Evolutionary conservation across 2,113 vertebrate genomes (phyloP), one percentile per base, ranked within the genome.

Genomic region (Felis chaus): DNA sequence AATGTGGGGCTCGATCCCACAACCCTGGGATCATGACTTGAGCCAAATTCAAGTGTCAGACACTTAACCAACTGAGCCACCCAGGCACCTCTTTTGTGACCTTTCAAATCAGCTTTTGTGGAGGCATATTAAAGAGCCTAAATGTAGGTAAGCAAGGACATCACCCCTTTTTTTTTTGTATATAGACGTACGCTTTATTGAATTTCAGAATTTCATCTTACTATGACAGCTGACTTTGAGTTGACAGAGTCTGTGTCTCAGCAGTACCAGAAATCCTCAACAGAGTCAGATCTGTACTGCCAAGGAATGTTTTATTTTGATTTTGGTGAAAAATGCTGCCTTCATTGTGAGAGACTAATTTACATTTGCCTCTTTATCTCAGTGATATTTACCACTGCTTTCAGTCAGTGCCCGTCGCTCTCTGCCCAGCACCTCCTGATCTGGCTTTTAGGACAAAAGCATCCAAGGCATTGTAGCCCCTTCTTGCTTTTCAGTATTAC

Each of bases 101-200:
- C 50, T 95, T 95, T 94, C 79, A 92, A 86, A 92, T 61, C 18
- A 71, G 61, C 63, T 89, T 93, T 74, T 23, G 39, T 36, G 71
- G 29, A 84, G 16, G n/a, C 23, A 29, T 9, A 66, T 33, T 69
- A 83, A 83, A 78, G 21, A 45, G 9, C 50, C 48, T 94, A 81
- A 11, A 31, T 25, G 89, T 95, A 97, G 82, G 73, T 36, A 45
- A 91, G 41, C 86, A 96, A 86, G 23, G 39, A 66, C 36, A 36
- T 63, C 16, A 55, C 7, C 92, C 18, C 78, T 80, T 97, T 63
- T 41, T 97, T 63, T 41, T 91, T 97, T 63, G 48, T 73, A 36
- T 89, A 89, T 53, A 89, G 53, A 89, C 5, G 5, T 76, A 50
- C 9, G 31, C 65, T 33, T 80, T 41, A 39, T 10, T 94, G 76